Evolutionary conservation across 2,888 invertebrate genomes (phyloP), one percentile per base, ranked within the genome.

Genomic region (Pseudolycoriella hygida): DNA sequence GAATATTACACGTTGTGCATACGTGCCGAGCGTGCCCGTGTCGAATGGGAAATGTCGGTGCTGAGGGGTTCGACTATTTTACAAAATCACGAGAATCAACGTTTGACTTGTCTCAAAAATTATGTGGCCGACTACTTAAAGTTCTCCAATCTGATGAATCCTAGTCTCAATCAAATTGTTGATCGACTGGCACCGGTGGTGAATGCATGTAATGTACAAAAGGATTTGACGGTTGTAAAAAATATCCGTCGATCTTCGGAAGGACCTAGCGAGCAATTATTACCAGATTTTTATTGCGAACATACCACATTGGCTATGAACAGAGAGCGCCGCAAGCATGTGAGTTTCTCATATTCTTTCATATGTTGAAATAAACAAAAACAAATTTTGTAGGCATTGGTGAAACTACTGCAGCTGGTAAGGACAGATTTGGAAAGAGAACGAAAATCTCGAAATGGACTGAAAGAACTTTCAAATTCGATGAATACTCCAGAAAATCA

Each of bases 251-350:
- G 60, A 44, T 59, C 60, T 43, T 59, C 65, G 1, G 70, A 73
- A 32, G 74, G 73, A 0, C 71, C 74, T 41, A 72, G 73, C 52
- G 92, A 93, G 58, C 92, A 93, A 62, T 69, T 90, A 44, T 67
- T 94, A 50, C 88, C 93, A 0, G 92, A 93, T 66, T 92, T 90
- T 68, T 93, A 92, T 66, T 90, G 93, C 55, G 93, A 94, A 61
- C 93, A 94, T 66, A 80, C 86, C 51, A 87, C 87, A 2, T 73
- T 92, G 54, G 85, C 86, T 20, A 93, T 94, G 92, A 92, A 93
- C 62, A 72, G 79, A 45, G 92, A 90, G 57, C 69, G 93, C 49
- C 73, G 93, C 55, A 87, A 85, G 67, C 82, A 85, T 67, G 79
- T 77, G 55, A 50, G 50, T 46, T 25, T 34, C 15, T 15, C 43